A percentile compares a stretch with the other conserved stretches of the same genome.
Evolutionary conservation across 2,888 invertebrate genomes (phyloP).

Genomic region (Clepsis dumicolana): DNA sequence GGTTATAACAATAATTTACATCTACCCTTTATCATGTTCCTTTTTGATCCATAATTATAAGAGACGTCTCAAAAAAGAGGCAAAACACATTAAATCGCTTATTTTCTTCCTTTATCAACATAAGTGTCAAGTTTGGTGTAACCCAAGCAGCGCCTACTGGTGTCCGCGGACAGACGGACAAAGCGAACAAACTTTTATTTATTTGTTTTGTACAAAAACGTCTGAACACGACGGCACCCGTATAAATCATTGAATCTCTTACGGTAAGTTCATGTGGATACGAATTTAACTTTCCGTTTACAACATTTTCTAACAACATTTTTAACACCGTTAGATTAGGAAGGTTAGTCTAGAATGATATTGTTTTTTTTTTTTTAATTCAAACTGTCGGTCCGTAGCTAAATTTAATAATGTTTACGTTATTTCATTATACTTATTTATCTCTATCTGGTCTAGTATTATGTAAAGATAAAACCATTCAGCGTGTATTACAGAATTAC

Average conservation of each 20-base stretch:
- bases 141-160: conserved; percentile 45
- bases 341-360: not conserved
- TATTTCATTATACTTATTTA: too few species aligned
- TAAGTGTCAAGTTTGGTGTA: conserved; percentile 44
- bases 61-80: not conserved
- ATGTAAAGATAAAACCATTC: too few species aligned
- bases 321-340: not conserved
- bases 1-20: conserved; percentile 52
- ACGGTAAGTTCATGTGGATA: conserved; percentile 48
- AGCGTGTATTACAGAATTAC: too few species aligned
- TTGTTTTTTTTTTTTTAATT: too few species aligned
- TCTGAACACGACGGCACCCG: conserved; percentile 49
- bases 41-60: conserved; percentile 9
- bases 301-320: too few species aligned
- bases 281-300: too few species aligned
- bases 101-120: conserved; percentile 25
- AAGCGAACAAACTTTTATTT: conserved; percentile 50
- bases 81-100: not conserved
- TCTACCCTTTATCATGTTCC: conserved; percentile 40
- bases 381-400: too few species aligned
- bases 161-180: conserved; percentile 44
- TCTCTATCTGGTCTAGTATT: too few species aligned
- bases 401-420: too few species aligned
- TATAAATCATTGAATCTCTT: conserved; percentile 57
- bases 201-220: conserved; percentile 56